These are phyloP conservation scores for Eupeodes luniger DNA, from an alignment of 2,888 invertebrate genomes.

Conservation along the genomic window DNA sequence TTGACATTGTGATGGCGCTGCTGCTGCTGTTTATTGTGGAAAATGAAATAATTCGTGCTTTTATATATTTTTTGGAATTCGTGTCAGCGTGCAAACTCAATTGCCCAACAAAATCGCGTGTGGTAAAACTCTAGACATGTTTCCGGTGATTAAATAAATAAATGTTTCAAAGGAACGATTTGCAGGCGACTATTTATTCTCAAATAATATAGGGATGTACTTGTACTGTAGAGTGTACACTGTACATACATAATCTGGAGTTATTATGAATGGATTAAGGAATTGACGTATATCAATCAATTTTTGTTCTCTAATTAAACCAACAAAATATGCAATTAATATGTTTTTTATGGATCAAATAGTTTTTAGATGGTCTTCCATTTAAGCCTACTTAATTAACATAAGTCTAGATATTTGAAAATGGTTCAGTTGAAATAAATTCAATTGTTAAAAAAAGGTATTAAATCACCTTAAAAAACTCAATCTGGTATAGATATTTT, in stretches of 20 bases:
- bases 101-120: conserved; percentile 61
- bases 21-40: conserved; percentile 4
- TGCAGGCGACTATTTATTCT: background rate
- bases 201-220: conserved; percentile 10
- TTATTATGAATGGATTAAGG: conserved; percentile 13
- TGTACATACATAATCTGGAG: background rate
- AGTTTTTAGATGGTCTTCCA: background rate
- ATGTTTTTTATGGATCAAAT: background rate
- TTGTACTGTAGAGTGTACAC: too few relatives aligned
- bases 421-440: too few relatives aligned
- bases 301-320: background rate
- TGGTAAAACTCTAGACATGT: conserved; percentile 46
- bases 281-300: background rate
- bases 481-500: too few relatives aligned
- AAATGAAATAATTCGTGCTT: conserved; percentile 21
- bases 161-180: conserved; percentile 19
- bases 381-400: too few relatives aligned
- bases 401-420: too few relatives aligned
- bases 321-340: background rate
- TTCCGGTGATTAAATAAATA: conserved; percentile 42
- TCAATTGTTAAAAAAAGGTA: too few relatives aligned
- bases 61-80: conserved; percentile 15
- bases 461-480: too few relatives aligned
- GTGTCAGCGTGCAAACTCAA: conserved; percentile 29
- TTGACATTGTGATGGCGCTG: conserved; percentile 53